Base-by-base conservation (phyloP, 2,797 vertebrate species). In the Coluber constrictor region DNA sequence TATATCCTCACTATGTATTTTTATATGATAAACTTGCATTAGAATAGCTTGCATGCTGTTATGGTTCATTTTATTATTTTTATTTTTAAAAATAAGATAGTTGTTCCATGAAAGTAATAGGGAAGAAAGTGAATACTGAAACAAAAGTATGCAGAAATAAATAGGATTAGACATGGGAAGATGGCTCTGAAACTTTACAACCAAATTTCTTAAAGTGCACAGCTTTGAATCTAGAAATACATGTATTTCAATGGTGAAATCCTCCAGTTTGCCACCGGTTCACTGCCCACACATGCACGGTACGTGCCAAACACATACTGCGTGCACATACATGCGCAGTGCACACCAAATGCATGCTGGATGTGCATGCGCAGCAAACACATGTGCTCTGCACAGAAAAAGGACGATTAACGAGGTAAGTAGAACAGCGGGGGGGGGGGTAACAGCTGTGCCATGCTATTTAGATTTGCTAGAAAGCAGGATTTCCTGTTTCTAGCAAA, bases 131-230 rank as follows among this genome's bases (percentile, higher is more conserved):
- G 43, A 83, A 47, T 83, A 83, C 74, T 47, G 43, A 47, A 83
- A 12, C 43, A 83, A 25, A 79, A 79, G 18, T 43, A 83, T 47
- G 37, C 37, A 25, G 9, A 47, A 47, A 91, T 87, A 88, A 51
- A 92, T 27, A 57, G 86, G 93, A 92, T 92, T 92, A 95, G 86
- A 87, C 51, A 74, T 55, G 18, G 27, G 32, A 47, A 83, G 10
- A 25, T 47, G 20, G 37, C 74, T 47, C 37, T 79, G 20, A 79
- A 79, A 25, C 37, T 83, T 83, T 83, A 54, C n/a, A 10, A 88
- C 55, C 63, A 88, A 16, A 60, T 87, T 92, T 94, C 91, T 29
- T 93, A 0, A n/a, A 94, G 95, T 93, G 86, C 91, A 11, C 20
- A 79, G 18, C 3, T 79, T 83, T 25, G 74, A 83, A 83, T 83